Evolutionary conservation across 2,888 invertebrate genomes (phyloP), one percentile per base, ranked within the genome.

Genomic region (Flexamia atlantica): DNA sequence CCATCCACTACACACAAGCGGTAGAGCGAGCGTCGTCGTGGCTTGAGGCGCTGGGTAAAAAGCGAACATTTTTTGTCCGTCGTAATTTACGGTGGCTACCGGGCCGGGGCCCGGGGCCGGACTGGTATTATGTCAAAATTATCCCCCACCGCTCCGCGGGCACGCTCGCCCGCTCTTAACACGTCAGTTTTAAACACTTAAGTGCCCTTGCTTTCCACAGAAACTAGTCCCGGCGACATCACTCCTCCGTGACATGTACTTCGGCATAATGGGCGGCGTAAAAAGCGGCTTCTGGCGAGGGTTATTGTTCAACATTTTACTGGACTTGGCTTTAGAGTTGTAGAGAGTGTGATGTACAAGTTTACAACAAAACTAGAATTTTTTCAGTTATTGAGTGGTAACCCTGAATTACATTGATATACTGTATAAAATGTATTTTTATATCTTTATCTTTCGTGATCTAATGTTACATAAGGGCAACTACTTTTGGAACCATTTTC

Each of bases 81-180:
- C 70, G 70, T 70, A 70, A 76, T 76, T 76, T 76, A 76, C 74
- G 28, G 25, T 23, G 28, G 74, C 74, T 76, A 76, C 74, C 74
- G 74, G 23, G 74, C 74, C 42, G 50, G 25, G 46, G 74, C 25
- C 74, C 28, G 25, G 1, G 40, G 28, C 74, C 4, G 40, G 70
- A 76, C 74, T 46, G 74, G 50, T 14, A 76, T 76, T 76, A 76
- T 76, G 74, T 76, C 74, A 76, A 76, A 76, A 76, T 76, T 76
- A 76, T 76, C 28, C 74, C 74, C 74, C 74, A 28, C 72, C 72
- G 17, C 42, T 20, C 40, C 32, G 10, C 68, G 17, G n/a, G 30
- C 17, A 32, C 30, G 32, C 68, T 30, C 32, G 68, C 60, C 17
- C 70, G 17, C 28, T 72, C 72, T 42, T n/a, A 7, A 42, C 74